Evolutionary conservation across 2,113 vertebrate genomes (phyloP).

Genomic region (Ceuthmochares aereus): DNA sequence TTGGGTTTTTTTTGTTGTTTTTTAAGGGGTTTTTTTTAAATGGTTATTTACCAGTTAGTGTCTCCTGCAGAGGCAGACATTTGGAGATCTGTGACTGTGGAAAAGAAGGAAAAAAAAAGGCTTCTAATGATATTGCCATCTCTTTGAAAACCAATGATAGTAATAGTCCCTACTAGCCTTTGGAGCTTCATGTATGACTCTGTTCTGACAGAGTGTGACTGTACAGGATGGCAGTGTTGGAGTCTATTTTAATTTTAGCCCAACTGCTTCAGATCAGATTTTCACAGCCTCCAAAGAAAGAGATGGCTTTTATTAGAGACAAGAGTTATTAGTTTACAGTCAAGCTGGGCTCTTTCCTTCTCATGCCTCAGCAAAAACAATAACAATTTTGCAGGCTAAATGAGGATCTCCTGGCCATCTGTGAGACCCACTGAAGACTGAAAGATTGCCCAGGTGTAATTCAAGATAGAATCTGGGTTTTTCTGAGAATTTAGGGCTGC

Average conservation of each 20-base stretch:
- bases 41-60: not conserved
- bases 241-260: constrained; percentile 55
- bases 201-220: not conserved
- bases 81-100: not conserved
- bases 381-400: constrained; percentile 37
- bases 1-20: too few relatives aligned
- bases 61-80: not conserved
- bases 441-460: constrained; percentile 46
- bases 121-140: not conserved
- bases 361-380: constrained; percentile 36
- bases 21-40: not conserved
- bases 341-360: constrained; percentile 7
- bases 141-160: constrained; percentile 29
- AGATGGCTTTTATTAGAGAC: constrained; percentile 31
- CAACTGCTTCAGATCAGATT: constrained; percentile 47
- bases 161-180: not conserved
- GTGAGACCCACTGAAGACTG: not conserved
- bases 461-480: constrained; percentile 15
- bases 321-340: constrained; percentile 33
- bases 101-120: not conserved
- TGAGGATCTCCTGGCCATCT: not conserved
- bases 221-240: not conserved
- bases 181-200: not conserved
- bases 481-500: constrained; percentile 16
- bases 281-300: constrained; percentile 44